phyloP scores from a whole-genome alignment of 2,888 invertebrate genomes.

The Euproctis similis region DNA sequence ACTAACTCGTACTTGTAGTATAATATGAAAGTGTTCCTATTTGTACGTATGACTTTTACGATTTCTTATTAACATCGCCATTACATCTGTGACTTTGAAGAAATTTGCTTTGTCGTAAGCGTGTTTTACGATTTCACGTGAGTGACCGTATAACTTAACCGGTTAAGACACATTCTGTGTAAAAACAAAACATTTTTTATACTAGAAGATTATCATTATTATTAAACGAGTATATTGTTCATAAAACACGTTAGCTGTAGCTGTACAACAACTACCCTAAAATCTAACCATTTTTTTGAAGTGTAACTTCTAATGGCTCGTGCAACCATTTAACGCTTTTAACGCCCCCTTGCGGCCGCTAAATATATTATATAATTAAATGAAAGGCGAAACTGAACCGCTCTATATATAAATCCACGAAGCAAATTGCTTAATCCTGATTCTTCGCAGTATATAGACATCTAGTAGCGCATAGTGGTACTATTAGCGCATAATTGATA shows the following conservation, averaged over 20 bases:
- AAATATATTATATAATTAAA: too few relatives aligned
- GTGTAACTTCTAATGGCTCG: too few relatives aligned
- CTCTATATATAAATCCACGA: too few relatives aligned
- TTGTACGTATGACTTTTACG: slow-evolving; percentile 29
- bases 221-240: background rate
- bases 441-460: too few relatives aligned
- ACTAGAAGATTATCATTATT: background rate
- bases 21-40: too few relatives aligned
- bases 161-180: background rate
- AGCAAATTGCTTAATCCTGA: too few relatives aligned
- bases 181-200: background rate
- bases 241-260: background rate
- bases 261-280: slow-evolving; percentile 10
- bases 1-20: too few relatives aligned
- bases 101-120: slow-evolving; percentile 16
- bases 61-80: slow-evolving; percentile 22
- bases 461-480: too few relatives aligned
- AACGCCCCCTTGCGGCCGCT: too few relatives aligned
- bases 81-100: slow-evolving; percentile 21
- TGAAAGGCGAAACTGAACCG: too few relatives aligned
- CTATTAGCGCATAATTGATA: too few relatives aligned
- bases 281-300: slow-evolving; percentile 20
- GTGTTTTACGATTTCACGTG: slow-evolving; percentile 28
- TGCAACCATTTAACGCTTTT: too few relatives aligned
- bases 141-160: slow-evolving; percentile 19